A percentile compares a stretch with the other conserved stretches of the same genome.
These are phyloP conservation scores for Blastobasis adustella DNA, from an alignment of 2,888 invertebrate species.

Conservation along the genomic window DNA sequence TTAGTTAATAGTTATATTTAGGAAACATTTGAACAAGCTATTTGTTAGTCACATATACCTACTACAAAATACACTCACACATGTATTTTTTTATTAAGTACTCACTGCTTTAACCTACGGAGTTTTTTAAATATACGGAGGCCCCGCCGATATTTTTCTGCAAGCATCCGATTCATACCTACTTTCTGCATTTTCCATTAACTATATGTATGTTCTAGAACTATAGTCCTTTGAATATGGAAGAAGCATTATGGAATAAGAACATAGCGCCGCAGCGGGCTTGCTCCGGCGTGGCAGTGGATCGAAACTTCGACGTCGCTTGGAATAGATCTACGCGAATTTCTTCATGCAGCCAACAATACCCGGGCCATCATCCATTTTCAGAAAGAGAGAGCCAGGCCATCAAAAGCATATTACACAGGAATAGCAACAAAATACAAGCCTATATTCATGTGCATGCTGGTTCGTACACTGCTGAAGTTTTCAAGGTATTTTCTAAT, in stretches of 20 bases:
- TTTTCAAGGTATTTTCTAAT: constrained; percentile 34
- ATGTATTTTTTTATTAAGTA: no score
- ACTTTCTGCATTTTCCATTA: no score
- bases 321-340: constrained; percentile 30
- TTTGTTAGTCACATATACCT: no score
- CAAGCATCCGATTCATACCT: no score
- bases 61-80: no score
- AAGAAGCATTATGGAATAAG: constrained; percentile 23
- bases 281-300: constrained; percentile 49
- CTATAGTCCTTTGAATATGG: no score
- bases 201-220: no score
- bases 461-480: constrained; percentile 20
- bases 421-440: constrained; percentile 46
- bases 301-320: constrained; percentile 55
- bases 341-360: constrained; percentile 45
- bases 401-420: constrained; percentile 43
- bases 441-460: constrained; percentile 53
- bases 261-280: constrained; percentile 46
- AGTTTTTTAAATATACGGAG: no score
- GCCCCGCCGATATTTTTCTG: no score
- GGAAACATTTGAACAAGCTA: no score
- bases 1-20: no score
- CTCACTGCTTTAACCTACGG: no score
- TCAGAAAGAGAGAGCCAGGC: constrained; percentile 51
- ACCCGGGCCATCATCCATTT: constrained; percentile 45